Evolutionary conservation across 2,888 invertebrate species (phyloP), one percentile per base, ranked within the genome.

Genomic region (Orthosia incerta): DNA sequence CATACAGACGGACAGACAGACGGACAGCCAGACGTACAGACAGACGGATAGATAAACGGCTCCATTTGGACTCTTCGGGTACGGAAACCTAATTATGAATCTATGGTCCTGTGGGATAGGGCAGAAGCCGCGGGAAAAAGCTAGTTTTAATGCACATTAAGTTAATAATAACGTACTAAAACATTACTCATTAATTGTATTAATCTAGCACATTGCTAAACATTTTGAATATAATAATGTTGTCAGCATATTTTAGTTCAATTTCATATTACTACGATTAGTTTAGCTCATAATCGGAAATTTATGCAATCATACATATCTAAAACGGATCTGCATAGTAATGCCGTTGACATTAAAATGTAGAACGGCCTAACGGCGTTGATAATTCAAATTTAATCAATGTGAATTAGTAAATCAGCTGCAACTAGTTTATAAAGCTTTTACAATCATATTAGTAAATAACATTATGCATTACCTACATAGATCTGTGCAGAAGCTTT

Each of bases 251-350:
- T 82, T 81, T 76, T 20, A 60, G 65, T 66, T 62, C 76, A 74
- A 83, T 83, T 79, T 72, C 50, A 82, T 77, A 68, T 71, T 45
- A 64, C 71, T 60, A 63, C 71, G 55, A 83, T 79, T 79, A 69
- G 68, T 83, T 80, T 39, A 45, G 55, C 45, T 83, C 68, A 73
- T 80, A 80, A 79, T 80, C 65, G 73, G 73, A 79, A 72, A 73
- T 79, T 62, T 77, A 71, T 71, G 71, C 66, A 71, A 73, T 83
- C 69, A 83, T 79, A 83, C 83, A 63, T 78, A 79, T 72, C 78
- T 64, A 73, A 79, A 83, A 65, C 48, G 18, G 55, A 73, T 80
- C 56, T 80, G 74, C 80, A 80, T 80, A 83, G 60, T 73, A 73
- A 80, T 80, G 66, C 20, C 63, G 66, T 73, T 73, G 69, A 66